Evolutionary conservation across 2,888 invertebrate genomes (phyloP), one percentile per base, ranked within the genome.

Genomic region (Actias luna): DNA sequence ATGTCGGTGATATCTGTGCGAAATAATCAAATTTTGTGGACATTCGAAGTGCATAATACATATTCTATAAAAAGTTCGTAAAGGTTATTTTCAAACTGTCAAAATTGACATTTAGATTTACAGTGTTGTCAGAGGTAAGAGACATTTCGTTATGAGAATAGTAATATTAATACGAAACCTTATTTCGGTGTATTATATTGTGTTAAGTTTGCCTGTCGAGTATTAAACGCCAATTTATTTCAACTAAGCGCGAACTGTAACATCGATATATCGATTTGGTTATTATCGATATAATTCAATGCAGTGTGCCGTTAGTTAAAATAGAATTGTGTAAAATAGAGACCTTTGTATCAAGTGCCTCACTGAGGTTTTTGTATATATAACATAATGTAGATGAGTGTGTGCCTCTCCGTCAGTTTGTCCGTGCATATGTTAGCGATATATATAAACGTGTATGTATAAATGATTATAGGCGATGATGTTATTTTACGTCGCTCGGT

Each of bases 331-430:
- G 12, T 22, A 25, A 33, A 10, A 10, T 50, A 50, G 46, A 25
- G 22, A 50, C 25, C 1, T 50, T 10, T 25, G 46, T 50, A 82
- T 79, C 79, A 84, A 87, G 87, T 88, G 88, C 88, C 89, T 88
- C 87, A 69, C 72, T 67, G 87, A 84, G 87, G 88, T 82, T n/a
- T n/a, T 70, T 87, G 83, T 88, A 86, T 75, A 86, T 84, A 87
- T 89, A 88, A 87, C 87, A 87, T 85, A 83, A 85, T 71, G 77
- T 87, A 87, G 85, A 77, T 82, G 75, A 82, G 78, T 83, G 85
- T 85, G 85, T 86, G 87, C 84, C 87, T 86, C 83, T 81, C 77
- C 72, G 76, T 77, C 71, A 71, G 73, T 76, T 73, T 70, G 75
- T 78, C 74, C 66, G 59, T 52, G 63, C 52, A 46, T 61, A 27